Evolutionary conservation across 2,797 vertebrate genomes (phyloP).

Genomic region (Syndactyla subalaris): DNA sequence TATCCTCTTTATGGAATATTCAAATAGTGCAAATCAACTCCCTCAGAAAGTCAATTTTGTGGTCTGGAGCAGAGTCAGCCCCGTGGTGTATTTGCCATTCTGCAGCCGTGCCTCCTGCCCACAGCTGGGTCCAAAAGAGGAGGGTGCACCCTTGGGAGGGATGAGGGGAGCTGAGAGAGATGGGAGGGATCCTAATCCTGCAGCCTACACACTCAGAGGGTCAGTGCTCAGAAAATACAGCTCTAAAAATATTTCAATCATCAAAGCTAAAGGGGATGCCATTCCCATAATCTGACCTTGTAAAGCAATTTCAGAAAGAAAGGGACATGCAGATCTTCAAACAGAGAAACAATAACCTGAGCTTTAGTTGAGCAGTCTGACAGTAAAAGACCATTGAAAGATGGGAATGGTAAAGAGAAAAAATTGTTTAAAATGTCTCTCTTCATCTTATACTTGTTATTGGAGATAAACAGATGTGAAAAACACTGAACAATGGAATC

Average conservation of each 20-base stretch:
- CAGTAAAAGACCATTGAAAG: neutral
- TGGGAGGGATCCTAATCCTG: neutral
- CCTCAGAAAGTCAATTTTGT: neutral
- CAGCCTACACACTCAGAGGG: neutral
- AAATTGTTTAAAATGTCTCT: rapidly evolving
- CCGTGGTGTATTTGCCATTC: neutral
- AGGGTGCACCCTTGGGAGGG: neutral
- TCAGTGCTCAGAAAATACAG: neutral
- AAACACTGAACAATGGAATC: neutral
- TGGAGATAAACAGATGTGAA: neutral
- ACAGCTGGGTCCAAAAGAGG: neutral
- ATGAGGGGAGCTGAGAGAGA: neutral
- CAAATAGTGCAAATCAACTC: neutral
- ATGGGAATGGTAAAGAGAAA: neutral
- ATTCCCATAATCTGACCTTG: neutral
- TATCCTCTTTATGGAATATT: neutral
- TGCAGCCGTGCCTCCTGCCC: neutral
- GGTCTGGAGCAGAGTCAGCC: neutral
- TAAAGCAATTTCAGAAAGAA: neutral
- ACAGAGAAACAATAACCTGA: neutral
- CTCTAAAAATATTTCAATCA: neutral
- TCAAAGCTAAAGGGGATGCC: neutral
- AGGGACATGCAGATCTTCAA: neutral
- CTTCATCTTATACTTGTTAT: neutral
- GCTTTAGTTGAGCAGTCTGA: neutral